Conservation (phyloP, 2,888 invertebrate genomes). For the Toxonevra muliebris region DNA sequence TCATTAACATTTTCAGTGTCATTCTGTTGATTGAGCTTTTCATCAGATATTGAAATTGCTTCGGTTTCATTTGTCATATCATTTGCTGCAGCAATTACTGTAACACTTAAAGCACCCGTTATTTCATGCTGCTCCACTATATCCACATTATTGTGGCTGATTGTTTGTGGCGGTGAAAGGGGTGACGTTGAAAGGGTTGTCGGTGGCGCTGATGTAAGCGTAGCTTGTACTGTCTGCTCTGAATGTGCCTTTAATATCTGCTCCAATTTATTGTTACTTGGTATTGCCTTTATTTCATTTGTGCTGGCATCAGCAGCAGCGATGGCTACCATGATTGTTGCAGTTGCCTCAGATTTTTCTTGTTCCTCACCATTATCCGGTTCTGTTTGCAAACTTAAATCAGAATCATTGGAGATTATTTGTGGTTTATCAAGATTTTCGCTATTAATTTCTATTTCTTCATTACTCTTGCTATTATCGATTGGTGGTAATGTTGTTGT, state of each 20-base stretch:
- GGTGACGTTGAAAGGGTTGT: neutral
- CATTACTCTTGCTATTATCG: too few species aligned
- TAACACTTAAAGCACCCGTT: neutral
- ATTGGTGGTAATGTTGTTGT: conserved; percentile 1
- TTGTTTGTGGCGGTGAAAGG: neutral
- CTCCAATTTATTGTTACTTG: conserved; percentile 2
- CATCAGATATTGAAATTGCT: neutral
- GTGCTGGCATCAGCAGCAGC: neutral
- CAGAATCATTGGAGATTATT: conserved; percentile 13
- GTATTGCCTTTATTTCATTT: conserved; percentile 5
- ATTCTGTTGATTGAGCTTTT: neutral
- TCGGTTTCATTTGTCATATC: neutral
- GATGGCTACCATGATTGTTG: neutral
- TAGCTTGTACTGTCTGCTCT: conserved; percentile 12
- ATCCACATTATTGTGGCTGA: neutral
- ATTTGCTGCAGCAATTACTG: neutral
- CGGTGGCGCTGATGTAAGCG: too few species aligned
- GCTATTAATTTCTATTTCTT: conserved; percentile 3
- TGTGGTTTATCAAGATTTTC: conserved; percentile 6
- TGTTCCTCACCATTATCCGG: conserved; percentile 9
- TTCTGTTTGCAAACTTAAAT: conserved; percentile 14
- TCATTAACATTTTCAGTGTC: neutral
- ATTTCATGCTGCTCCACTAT: neutral
- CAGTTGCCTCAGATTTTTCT: neutral
- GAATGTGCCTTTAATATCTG: conserved; percentile 26